Evolutionary conservation across 1,140 invertebrate species (phyloP), one percentile per base, ranked within the genome.

Genomic region (Drosophila rufa): DNA sequence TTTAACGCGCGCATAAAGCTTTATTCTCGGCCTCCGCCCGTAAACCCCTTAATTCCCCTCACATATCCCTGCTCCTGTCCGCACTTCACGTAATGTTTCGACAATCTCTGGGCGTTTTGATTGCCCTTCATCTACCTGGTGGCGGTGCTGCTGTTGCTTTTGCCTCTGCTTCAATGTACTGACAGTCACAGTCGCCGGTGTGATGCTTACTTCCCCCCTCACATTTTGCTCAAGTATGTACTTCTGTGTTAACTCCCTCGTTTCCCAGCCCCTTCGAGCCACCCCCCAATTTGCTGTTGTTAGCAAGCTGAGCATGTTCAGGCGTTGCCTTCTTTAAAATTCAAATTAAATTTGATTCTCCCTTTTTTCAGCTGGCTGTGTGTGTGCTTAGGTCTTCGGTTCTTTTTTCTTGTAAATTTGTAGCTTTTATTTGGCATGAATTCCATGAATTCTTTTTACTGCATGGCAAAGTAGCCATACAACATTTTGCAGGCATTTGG

Each of bases 311-410:
- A 74, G 46, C 78, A 79, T 80, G 78, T 79, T 46, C 76, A 66
- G 68, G 75, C 68, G 51, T 58, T 75, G 71, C 67, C 71, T 86
- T 80, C 64, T 86, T 80, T 80, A 82, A 86, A 86, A 86, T 86
- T 86, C 64, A 86, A 86, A 86, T 86, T 74, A 86, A 86, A 82
- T 87, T 85, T 85, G 80, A 83, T 79, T 76, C 71, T 51, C 62
- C 58, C 36, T 47, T 58, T 75, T 75, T 57, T 65, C 47, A 46
- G 67, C 27, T 73, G 45, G 38, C 36, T 56, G 51, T 69, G 66
- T 69, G 62, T 57, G 46, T 45, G 47, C 51, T 58, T 46, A 71
- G 46, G 57, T 64, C 22, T 82, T 42, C n/a, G 40, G 25, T 45
- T 45, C 14, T 36, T 59, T 45, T 51, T 33, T 33, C 33, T 47